These are phyloP conservation scores for Conomelus anceps DNA, from an alignment of 2,888 invertebrate species.

Conservation along the genomic window DNA sequence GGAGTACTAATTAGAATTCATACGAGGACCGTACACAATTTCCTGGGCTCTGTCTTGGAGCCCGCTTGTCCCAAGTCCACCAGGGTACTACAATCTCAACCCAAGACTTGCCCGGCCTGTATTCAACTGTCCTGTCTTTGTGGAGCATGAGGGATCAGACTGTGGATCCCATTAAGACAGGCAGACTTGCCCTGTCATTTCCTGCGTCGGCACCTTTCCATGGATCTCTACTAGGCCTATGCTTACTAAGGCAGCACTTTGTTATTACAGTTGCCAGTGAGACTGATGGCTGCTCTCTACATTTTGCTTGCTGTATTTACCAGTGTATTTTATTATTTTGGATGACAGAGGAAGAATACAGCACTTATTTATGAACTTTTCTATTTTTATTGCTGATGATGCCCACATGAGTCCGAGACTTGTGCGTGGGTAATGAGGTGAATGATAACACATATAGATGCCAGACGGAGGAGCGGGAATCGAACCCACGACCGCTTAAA, in stretches of 20 bases:
- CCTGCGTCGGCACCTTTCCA: neutral
- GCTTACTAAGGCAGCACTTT: neutral
- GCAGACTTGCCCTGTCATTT: neutral
- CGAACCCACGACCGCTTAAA: too few species aligned
- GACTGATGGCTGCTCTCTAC: neutral
- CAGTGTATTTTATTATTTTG: neutral
- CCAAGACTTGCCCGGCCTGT: neutral
- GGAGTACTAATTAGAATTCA: neutral
- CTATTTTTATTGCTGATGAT: too few species aligned
- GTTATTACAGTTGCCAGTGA: neutral
- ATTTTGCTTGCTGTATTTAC: neutral
- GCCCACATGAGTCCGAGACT: too few species aligned
- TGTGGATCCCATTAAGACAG: neutral
- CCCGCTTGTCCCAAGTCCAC: too few species aligned
- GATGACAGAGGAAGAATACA: neutral
- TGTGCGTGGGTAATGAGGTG: too few species aligned
- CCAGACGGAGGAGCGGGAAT: too few species aligned
- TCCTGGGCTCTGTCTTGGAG: neutral
- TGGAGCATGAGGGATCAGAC: neutral
- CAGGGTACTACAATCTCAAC: neutral
- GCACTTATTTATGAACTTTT: too few species aligned
- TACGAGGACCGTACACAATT: neutral
- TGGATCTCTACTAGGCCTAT: neutral
- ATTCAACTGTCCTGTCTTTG: neutral
- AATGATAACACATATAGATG: too few species aligned